A percentile compares a stretch with the other conserved stretches of the same genome.
Conservation (phyloP, 2,888 invertebrate genomes). For the Tineola bisselliella region DNA sequence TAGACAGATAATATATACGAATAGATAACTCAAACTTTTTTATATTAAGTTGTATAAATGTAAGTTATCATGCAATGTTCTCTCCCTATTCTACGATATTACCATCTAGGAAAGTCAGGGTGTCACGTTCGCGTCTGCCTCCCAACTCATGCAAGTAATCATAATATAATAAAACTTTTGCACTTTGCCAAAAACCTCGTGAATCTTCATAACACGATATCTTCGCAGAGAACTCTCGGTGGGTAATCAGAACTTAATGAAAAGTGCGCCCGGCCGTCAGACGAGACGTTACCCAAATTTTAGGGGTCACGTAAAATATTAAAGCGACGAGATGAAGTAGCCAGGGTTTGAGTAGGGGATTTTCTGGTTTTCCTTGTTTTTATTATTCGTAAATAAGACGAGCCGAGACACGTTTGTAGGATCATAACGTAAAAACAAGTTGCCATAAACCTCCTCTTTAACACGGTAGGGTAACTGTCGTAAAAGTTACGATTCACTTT, state of each 20-base stretch:
- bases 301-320: slow-evolving; percentile 59
- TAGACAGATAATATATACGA: too few relatives aligned
- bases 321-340: slow-evolving; percentile 64
- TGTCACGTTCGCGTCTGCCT: slow-evolving; percentile 34
- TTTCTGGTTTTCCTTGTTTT: slow-evolving; percentile 64
- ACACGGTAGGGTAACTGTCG: slow-evolving; percentile 28
- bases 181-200: slow-evolving; percentile 56
- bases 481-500: slow-evolving; percentile 36
- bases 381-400: slow-evolving; percentile 64
- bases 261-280: slow-evolving; percentile 54
- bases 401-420: slow-evolving; percentile 44
- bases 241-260: slow-evolving; percentile 66
- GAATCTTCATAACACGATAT: slow-evolving; percentile 45
- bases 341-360: slow-evolving; percentile 35
- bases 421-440: slow-evolving; percentile 54
- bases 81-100: background rate
- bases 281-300: slow-evolving; percentile 27
- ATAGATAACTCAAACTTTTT: too few relatives aligned
- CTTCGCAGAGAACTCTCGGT: slow-evolving; percentile 39
- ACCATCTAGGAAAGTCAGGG: slow-evolving; percentile 19
- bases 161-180: slow-evolving; percentile 65
- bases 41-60: background rate
- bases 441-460: slow-evolving; percentile 48
- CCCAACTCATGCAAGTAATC: slow-evolving; percentile 57
- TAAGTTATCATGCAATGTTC: background rate